These are phyloP conservation scores for Sciurus vulgaris DNA, from an alignment of 2,797 vertebrate species.

Conservation along the genomic window DNA sequence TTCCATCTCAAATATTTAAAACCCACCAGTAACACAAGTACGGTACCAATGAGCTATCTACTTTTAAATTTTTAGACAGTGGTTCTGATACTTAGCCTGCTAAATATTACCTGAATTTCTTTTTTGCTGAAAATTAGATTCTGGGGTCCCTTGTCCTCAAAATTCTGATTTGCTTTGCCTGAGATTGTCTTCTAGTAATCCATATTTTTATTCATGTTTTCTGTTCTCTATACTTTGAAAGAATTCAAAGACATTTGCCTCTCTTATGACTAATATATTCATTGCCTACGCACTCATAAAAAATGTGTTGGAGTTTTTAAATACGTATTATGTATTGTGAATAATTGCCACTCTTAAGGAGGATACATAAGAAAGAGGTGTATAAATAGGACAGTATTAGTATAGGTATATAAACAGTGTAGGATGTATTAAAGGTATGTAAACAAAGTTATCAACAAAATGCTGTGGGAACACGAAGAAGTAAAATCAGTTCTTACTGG, in stretches of 20 bases:
- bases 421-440: background rate
- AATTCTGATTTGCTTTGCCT: background rate
- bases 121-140: background rate
- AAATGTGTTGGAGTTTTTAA: background rate
- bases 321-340: background rate
- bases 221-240: background rate
- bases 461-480: background rate
- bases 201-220: constrained; percentile 1
- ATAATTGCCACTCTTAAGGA: background rate
- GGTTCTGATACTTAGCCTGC: background rate
- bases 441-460: background rate
- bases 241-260: background rate
- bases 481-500: background rate
- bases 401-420: background rate
- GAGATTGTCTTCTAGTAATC: background rate
- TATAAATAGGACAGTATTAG: background rate
- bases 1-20: constrained; percentile 19
- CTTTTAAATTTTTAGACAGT: constrained; percentile 24
- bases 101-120: constrained; percentile 4
- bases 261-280: background rate
- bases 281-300: constrained; percentile 19
- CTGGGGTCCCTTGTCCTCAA: background rate
- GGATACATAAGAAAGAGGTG: background rate
- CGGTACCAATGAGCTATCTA: background rate
- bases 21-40: background rate